Conservation (phyloP, 2,888 invertebrate species). For the Cataglyphis cursor region DNA sequence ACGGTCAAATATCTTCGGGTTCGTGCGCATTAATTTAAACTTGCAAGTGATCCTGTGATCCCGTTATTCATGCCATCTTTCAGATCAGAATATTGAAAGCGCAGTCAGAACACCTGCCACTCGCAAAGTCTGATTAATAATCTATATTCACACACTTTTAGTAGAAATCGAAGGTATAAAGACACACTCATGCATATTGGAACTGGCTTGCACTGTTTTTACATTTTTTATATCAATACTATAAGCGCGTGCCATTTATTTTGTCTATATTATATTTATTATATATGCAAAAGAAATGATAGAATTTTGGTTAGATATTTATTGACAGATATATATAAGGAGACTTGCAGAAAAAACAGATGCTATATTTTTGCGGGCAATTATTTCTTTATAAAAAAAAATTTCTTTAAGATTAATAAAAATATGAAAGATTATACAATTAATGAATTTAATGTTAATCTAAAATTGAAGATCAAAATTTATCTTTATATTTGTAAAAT, state of each 20-base stretch:
- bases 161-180: neutral
- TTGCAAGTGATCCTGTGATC: constrained; percentile 57
- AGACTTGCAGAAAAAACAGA: neutral
- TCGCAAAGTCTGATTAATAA: constrained; percentile 67
- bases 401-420: neutral
- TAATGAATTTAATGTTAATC: neutral
- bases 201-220: neutral
- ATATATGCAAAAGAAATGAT: constrained; percentile 34
- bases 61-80: constrained; percentile 58
- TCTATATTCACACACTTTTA: constrained; percentile 6
- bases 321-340: neutral
- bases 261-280: no score
- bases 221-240: neutral
- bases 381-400: neutral
- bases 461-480: neutral
- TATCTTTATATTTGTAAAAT: neutral
- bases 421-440: neutral
- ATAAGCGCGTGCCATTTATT: no score
- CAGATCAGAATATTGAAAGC: constrained; percentile 28
- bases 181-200: neutral
- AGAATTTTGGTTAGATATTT: constrained; percentile 36
- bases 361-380: neutral
- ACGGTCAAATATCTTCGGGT: constrained; percentile 54
- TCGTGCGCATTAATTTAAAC: constrained; percentile 73
- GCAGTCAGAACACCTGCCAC: constrained; percentile 59